Evolutionary conservation across 2,888 invertebrate species (phyloP).

Genomic region (Octonoba sinensis): DNA sequence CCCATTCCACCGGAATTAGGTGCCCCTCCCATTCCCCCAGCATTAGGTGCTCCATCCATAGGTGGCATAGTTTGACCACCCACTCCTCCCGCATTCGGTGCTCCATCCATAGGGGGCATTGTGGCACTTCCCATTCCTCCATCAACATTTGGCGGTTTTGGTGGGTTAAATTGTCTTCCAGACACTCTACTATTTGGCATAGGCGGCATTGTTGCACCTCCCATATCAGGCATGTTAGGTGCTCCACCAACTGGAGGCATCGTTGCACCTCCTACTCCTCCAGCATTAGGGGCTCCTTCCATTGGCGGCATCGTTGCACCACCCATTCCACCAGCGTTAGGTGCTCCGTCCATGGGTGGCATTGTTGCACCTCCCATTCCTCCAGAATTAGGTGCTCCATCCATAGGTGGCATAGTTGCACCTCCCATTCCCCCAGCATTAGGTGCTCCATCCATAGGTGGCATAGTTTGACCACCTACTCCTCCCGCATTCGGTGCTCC

Average conservation of each 20-base stretch:
- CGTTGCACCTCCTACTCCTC: background rate
- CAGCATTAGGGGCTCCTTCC: slow-evolving; percentile 1
- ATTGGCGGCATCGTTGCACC: slow-evolving; percentile 7
- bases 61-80: too few species aligned
- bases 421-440: background rate
- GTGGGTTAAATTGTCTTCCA: too few species aligned
- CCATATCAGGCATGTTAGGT: too few species aligned
- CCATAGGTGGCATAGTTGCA: background rate
- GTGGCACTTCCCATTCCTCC: background rate
- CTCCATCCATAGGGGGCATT: background rate
- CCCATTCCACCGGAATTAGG: background rate
- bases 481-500: background rate
- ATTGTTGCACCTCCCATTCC: too few species aligned
- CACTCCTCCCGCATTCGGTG: too few species aligned
- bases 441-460: slow-evolving; percentile 5
- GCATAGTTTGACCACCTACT: slow-evolving; percentile 4
- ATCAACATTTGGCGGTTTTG: too few species aligned
- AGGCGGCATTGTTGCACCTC: background rate
- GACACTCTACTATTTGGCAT: slow-evolving; percentile 1
- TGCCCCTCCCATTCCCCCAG: too few species aligned
- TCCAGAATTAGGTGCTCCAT: too few species aligned
- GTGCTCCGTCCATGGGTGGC: too few species aligned
- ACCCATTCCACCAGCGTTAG: background rate
- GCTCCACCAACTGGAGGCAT: background rate
- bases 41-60: too few species aligned